Conservation (phyloP, 2,888 invertebrate species). For the Drosophila subsilvestris region DNA sequence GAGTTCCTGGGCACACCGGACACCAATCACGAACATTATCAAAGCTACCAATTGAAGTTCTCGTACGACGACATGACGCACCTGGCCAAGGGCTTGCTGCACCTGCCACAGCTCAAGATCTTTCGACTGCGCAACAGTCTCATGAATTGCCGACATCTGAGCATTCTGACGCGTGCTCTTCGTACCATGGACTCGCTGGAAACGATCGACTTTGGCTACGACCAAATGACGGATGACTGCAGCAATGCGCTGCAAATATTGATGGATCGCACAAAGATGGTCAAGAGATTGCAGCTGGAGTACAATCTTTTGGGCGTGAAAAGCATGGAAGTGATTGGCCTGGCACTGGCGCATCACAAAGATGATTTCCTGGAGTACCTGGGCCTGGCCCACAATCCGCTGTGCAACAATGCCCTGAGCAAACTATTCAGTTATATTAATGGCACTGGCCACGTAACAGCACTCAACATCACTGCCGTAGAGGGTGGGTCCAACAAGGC, state of each 20-base stretch:
- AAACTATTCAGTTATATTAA: constrained; percentile 46
- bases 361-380: constrained; percentile 62
- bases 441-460: constrained; percentile 52
- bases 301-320: constrained; percentile 63
- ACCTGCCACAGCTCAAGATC: constrained; percentile 54
- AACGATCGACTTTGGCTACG: constrained; percentile 75
- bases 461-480: constrained; percentile 66
- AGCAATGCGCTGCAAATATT: constrained; percentile 59
- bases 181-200: constrained; percentile 60
- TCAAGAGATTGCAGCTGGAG: constrained; percentile 68
- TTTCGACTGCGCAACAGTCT: constrained; percentile 77
- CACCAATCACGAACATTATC: constrained; percentile 48
- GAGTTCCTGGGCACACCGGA: constrained; percentile 75
- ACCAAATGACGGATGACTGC: constrained; percentile 74
- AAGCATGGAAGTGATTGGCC: constrained; percentile 41
- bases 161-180: constrained; percentile 59
- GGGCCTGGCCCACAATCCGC: constrained; percentile 73
- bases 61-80: constrained; percentile 74
- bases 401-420: constrained; percentile 52
- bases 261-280: constrained; percentile 47
- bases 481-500: neutral
- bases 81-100: constrained; percentile 64
- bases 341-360: constrained; percentile 34
- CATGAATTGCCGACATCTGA: constrained; percentile 72
- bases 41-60: constrained; percentile 71